phyloP scores from a whole-genome alignment of 2,797 vertebrate species.

The Phyllotis vaccarum region DNA sequence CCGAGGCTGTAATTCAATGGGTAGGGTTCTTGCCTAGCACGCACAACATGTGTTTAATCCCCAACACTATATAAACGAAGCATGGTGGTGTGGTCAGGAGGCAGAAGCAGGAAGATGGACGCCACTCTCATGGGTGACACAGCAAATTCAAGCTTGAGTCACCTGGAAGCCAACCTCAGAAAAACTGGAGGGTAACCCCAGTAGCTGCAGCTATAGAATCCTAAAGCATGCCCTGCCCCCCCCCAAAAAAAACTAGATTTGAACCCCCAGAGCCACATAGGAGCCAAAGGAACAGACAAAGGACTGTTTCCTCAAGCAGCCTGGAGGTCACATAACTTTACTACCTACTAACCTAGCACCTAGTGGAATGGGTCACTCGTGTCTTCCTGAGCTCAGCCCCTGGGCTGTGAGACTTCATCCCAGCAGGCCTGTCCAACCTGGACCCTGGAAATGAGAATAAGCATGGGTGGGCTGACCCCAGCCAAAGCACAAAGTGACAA shows the following conservation, averaged over 20 bases:
- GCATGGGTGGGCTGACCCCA: not conserved
- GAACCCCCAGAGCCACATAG: not conserved
- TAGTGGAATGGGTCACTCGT: not conserved
- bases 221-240: not conserved
- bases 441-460: not conserved
- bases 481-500: not conserved
- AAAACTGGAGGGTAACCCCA: not conserved
- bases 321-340: not conserved
- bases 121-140: too few species aligned
- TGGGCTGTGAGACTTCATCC: not conserved
- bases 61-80: not conserved
- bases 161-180: not conserved
- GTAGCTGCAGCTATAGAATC: not conserved
- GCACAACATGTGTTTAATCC: not conserved
- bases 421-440: not conserved
- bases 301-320: not conserved
- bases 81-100: not conserved
- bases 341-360: not conserved
- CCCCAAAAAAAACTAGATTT: not conserved
- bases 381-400: not conserved
- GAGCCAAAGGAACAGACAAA: not conserved
- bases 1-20: not conserved
- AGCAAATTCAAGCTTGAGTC: not conserved
- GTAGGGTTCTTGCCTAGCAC: not conserved
- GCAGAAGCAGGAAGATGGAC: not conserved